phyloP scores from a whole-genome alignment of 2,113 vertebrate genomes.

The Callipepla californica region DNA sequence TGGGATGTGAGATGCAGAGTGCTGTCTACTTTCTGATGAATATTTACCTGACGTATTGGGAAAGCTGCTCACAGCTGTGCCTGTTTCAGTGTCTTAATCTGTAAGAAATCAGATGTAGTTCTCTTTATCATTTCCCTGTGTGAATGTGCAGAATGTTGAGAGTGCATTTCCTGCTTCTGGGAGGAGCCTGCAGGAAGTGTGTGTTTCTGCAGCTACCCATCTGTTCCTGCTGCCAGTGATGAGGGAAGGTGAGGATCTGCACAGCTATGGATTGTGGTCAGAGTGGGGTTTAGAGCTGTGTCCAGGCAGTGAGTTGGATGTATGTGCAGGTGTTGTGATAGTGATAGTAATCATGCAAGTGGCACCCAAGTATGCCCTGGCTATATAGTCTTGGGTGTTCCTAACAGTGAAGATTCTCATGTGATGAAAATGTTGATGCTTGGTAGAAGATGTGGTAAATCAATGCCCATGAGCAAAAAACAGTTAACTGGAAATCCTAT shows the following conservation, averaged over 20 bases:
- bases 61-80: background rate
- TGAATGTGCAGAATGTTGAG: too few relatives aligned
- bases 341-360: rapidly evolving
- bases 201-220: background rate
- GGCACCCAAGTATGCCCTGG: background rate
- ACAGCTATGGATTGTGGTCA: background rate
- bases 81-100: background rate
- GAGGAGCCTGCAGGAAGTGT: rapidly evolving
- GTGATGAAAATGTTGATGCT: too few relatives aligned
- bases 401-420: background rate
- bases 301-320: background rate
- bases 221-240: rapidly evolving
- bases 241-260: background rate
- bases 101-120: background rate
- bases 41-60: background rate
- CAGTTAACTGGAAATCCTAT: too few relatives aligned
- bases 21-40: too few relatives aligned
- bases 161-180: rapidly evolving
- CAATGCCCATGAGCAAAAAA: too few relatives aligned
- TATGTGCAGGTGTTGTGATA: rapidly evolving
- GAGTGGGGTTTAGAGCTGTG: background rate
- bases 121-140: background rate
- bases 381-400: rapidly evolving
- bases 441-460: too few relatives aligned
- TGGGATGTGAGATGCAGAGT: background rate